Evolutionary conservation across 2,797 vertebrate genomes (phyloP), one percentile per base, ranked within the genome.

Genomic region (Ctenochaetus hawaiiensis): DNA sequence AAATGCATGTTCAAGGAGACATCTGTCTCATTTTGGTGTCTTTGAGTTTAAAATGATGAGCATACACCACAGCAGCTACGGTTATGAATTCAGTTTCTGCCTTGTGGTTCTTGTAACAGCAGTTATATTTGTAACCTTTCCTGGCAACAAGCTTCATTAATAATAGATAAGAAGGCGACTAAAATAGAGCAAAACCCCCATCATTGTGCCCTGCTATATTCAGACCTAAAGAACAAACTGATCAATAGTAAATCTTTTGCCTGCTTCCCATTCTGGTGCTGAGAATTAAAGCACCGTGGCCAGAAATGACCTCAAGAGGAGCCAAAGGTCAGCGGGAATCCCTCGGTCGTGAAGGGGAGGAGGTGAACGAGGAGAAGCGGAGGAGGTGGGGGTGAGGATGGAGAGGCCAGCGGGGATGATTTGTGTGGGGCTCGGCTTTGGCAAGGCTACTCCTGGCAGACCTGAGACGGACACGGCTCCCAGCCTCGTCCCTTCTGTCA

Each of bases 121-220:
- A 56, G 76, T 73, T 76, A 65, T 65, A 84, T 71, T 81, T 76
- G 76, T 70, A 89, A 49, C 72, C 60, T 82, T 88, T 90, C 79
- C 87, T 70, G 74, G 82, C 80, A 86, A 86, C 79, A 68, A 45
- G 67, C 72, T 20, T 63, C 76, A 89, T 92, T 65, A 87, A 92
- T 92, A 91, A 89, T 90, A 75, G 54, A 94, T 85, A 16, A 45
- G 18, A 74, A 37, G 47, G 54, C 48, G 90, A 88, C 89, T 59
- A 86, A 94, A 93, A 92, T 92, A 92, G 88, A 87, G 67, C 73
- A 74, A 88, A 89, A 74, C 75, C 77, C 83, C 74, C 77, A 83
- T 74, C 64, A 44, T 52, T 65, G 54, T 26, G 17, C 47, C n/a
- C 30, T 1, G 76, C 66, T 80, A 12, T 67, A 41, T 77, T 78